A percentile compares a stretch with the other conserved stretches of the same genome.
These are phyloP conservation scores for Carapus acus DNA, from an alignment of 2,797 vertebrate species.

Conservation along the genomic window DNA sequence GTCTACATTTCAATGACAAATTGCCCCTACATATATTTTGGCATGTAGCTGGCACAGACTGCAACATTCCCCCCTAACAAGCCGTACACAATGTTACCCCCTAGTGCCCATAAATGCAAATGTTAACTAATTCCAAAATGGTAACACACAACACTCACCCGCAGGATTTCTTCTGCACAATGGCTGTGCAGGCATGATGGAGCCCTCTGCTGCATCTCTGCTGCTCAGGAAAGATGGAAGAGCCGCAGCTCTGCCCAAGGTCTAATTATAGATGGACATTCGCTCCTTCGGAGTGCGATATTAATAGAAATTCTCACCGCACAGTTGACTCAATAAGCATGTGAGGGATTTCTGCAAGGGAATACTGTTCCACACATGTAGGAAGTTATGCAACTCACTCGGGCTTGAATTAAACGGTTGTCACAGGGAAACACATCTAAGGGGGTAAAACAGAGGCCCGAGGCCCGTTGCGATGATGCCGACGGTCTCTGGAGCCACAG, in stretches of 20 bases:
- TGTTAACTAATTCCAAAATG: too few species aligned
- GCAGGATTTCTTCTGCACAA: background rate
- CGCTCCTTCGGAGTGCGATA: constrained; percentile 58
- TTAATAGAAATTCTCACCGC: constrained; percentile 66
- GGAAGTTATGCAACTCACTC: constrained; percentile 33
- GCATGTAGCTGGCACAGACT: too few species aligned
- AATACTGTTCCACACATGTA: constrained; percentile 38
- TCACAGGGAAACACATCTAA: constrained; percentile 1
- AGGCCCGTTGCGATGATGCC: background rate
- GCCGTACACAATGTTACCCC: background rate
- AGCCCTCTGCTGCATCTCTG: constrained; percentile 8
- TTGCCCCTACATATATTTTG: too few species aligned
- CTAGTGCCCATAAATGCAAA: background rate
- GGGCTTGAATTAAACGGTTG: background rate
- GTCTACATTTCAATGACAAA: too few species aligned
- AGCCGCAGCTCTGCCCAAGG: constrained; percentile 43
- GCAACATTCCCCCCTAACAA: background rate
- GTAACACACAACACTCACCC: background rate
- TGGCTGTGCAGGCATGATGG: background rate
- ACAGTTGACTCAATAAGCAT: constrained; percentile 63
- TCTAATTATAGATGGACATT: constrained; percentile 70
- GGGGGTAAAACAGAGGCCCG: constrained; percentile 9
- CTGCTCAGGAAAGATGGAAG: constrained; percentile 22
- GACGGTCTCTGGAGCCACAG: too few species aligned
- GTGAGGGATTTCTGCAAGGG: constrained; percentile 50